A percentile compares a stretch with the other conserved stretches of the same genome.
phyloP scores from a whole-genome alignment of 2,888 invertebrate species.

The Mycogona germanica region DNA sequence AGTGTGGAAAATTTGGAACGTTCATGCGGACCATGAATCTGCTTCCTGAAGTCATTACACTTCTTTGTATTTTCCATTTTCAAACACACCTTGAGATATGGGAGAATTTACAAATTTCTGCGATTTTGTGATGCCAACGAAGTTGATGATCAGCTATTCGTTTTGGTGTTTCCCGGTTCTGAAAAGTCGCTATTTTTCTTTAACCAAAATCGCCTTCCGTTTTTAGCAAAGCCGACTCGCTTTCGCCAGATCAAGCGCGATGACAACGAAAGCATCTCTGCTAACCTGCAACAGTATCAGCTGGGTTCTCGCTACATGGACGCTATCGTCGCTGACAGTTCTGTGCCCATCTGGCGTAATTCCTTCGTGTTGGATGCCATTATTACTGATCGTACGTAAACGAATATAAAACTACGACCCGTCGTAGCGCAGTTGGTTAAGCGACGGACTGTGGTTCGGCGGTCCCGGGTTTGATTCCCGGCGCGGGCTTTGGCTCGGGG shows the following conservation, averaged over 20 bases:
- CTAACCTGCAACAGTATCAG: constrained; percentile 83
- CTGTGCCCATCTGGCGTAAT: constrained; percentile 62
- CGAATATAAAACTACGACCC: background rate
- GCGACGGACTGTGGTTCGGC: no score
- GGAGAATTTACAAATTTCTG: no score
- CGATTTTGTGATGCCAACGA: background rate
- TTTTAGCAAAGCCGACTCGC: constrained; percentile 37
- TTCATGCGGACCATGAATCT: no score
- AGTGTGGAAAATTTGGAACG: no score
- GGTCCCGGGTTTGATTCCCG: no score
- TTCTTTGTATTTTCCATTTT: no score
- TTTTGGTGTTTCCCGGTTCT: background rate
- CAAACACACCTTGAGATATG: no score
- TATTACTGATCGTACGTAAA: constrained; percentile 84
- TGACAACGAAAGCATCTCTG: constrained; percentile 67
- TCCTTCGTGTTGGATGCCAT: constrained; percentile 72
- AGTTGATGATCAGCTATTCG: background rate
- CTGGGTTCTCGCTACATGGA: constrained; percentile 64
- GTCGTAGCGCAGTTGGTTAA: no score
- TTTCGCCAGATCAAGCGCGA: constrained; percentile 40
- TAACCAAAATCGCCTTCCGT: background rate
- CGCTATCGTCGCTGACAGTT: constrained; percentile 83
- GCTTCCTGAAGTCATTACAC: no score
- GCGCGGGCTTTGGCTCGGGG: no score
- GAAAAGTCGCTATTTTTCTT: background rate